Percentiles rank a stretch among this genome's conserved stretches.
Conservation (phyloP, 1,140 invertebrate species). For the Teleopsis dalmanni region DNA sequence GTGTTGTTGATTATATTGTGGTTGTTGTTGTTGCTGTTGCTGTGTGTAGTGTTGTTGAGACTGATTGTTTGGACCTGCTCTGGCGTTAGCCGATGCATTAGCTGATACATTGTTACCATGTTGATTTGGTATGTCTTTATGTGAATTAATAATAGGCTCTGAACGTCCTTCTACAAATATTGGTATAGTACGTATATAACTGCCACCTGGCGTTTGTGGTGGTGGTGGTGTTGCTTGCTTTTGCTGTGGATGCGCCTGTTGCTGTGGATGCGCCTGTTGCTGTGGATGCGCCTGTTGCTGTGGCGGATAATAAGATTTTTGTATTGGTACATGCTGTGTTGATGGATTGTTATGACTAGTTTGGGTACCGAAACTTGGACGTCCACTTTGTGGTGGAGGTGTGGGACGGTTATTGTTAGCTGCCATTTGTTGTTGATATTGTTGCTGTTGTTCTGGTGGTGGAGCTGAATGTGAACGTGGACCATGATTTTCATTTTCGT, state of each 20-base stretch:
- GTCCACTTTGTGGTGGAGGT: conserved; percentile 9
- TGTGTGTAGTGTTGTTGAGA: conserved; percentile 31
- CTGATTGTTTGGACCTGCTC: conserved; percentile 43
- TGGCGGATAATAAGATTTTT: conserved; percentile 19
- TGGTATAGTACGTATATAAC: conserved; percentile 68
- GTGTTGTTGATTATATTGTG: conserved; percentile 35
- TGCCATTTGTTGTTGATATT: conserved; percentile 20
- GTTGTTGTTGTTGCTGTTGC: conserved; percentile 33
- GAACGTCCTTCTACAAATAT: conserved; percentile 79
- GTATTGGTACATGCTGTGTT: conserved; percentile 4
- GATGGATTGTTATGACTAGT: conserved; percentile 23
- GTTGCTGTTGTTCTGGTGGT: conserved; percentile 35
- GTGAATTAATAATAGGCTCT: conserved; percentile 60
- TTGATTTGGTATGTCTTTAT: conserved; percentile 44
- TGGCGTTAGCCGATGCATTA: conserved; percentile 30
- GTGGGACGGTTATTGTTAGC: conserved; percentile 14
- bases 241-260: conserved; percentile 26
- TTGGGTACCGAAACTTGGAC: conserved; percentile 31
- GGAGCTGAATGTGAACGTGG: conserved; percentile 45
- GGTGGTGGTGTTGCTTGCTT: conserved; percentile 29
- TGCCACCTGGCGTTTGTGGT: conserved; percentile 33
- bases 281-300: conserved; percentile 38
- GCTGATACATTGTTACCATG: conserved; percentile 31
- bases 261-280: conserved; percentile 19
- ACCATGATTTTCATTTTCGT: conserved; percentile 54